These are phyloP conservation scores for Corythornis vintsioides DNA, from an alignment of 2,113 vertebrate species.

Conservation along the genomic window DNA sequence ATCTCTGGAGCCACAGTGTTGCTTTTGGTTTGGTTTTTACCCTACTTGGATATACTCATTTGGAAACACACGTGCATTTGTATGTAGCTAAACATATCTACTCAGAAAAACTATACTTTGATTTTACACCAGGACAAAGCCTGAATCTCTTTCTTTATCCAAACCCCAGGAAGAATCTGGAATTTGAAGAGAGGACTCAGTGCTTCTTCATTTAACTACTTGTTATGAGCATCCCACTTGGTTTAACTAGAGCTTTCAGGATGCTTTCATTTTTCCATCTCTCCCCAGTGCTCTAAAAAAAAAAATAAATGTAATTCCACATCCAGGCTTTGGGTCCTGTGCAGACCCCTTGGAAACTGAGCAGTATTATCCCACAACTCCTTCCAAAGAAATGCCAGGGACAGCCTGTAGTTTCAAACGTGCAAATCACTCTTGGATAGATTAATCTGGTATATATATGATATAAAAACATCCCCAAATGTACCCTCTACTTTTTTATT, in stretches of 20 bases:
- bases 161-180: background rate
- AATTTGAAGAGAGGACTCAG: background rate
- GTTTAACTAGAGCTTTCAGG: background rate
- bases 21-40: background rate
- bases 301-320: background rate
- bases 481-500: background rate
- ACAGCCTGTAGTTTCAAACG: slow-evolving; percentile 9
- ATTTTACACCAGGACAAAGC: background rate
- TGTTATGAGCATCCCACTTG: background rate
- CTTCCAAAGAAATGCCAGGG: background rate
- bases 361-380: background rate
- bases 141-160: background rate
- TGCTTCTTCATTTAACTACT: slow-evolving; percentile 6
- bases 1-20: background rate
- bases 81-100: background rate
- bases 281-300: background rate
- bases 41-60: rapidly evolving
- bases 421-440: background rate
- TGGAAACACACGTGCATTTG: rapidly evolving
- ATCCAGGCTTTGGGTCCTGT: background rate
- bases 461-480: background rate
- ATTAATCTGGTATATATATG: slow-evolving; percentile 14
- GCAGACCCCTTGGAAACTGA: background rate
- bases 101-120: background rate
- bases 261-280: background rate